Evolutionary conservation across 2,888 invertebrate genomes (phyloP), one percentile per base, ranked within the genome.

Genomic region (Napeogenes sylphis): DNA sequence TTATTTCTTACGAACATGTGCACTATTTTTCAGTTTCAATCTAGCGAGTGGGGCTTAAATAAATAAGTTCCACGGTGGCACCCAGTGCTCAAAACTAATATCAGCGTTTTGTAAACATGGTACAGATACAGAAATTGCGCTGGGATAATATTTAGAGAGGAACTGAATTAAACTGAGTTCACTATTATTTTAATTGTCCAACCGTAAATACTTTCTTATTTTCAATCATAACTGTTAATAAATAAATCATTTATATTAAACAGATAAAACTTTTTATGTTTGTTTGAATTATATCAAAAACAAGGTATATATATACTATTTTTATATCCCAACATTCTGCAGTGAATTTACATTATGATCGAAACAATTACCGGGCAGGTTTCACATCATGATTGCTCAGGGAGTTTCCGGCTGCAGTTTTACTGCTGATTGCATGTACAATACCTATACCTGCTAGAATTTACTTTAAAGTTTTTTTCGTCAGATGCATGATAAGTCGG

Each of bases 21-120:
- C 45, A 38, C 14, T 53, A 30, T 10, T 51, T 53, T 53, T 30
- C 35, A 46, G 65, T 65, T 63, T 59, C 56, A 53, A 54, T 58
- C 33, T 54, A 47, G 58, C 58, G 59, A 66, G 58, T 68, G 63
- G 56, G 58, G 58, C 59, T 47, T 64, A 67, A 67, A 63, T 66
- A 63, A 67, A 67, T 67, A 68, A 66, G 57, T 57, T 59, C 21
- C 55, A 33, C 33, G 42, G 56, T 58, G 58, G 54, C 58, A 30
- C 58, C 56, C 47, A 57, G 63, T 62, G 63, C 64, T 56, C 61
- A 62, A 61, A 68, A 70, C 70, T 71, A 70, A 71, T 71, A 71
- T 68, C 68, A 65, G 66, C 65, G 66, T 67, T 69, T 62, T 66
- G 67, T 67, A 73, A 71, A 73, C 67, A 69, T 47, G 58, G 51